Percentiles rank a stretch among this genome's conserved stretches.
Evolutionary conservation across 2,113 vertebrate species (phyloP).

Genomic region (Puffinus mauretanicus): DNA sequence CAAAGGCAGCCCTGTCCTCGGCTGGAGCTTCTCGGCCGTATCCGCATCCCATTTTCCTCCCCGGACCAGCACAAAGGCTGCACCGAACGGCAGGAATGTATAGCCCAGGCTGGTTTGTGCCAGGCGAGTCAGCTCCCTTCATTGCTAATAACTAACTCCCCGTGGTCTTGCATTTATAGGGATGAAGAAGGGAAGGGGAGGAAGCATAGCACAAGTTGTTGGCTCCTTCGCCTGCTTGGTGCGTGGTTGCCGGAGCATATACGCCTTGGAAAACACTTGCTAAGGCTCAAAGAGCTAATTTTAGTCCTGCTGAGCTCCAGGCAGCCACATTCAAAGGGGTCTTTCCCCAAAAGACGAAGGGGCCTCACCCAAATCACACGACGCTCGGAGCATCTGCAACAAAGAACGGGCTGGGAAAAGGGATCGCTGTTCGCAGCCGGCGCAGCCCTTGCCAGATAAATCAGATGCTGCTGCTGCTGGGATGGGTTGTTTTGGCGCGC

Average conservation of each 20-base stretch:
- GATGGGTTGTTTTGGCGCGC: not conserved
- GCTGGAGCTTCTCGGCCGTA: not conserved
- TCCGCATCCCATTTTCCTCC: not conserved
- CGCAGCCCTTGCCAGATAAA: not conserved
- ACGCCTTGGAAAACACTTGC: not conserved
- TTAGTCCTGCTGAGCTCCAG: not conserved
- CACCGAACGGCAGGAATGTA: not conserved
- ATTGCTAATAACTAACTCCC: not conserved
- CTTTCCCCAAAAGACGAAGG: not conserved
- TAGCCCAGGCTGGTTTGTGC: not conserved
- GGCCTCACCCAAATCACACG: not conserved
- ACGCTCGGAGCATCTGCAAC: not conserved
- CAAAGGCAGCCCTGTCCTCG: slow-evolving; percentile 38
- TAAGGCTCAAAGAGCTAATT: not conserved
- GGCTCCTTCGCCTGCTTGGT: not conserved
- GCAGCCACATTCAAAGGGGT: not conserved
- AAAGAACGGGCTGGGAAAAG: not conserved
- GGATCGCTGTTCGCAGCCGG: not conserved
- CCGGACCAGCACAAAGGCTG: not conserved
- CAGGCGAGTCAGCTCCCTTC: not conserved
- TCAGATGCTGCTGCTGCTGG: not conserved
- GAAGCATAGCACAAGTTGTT: not conserved
- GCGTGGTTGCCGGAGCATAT: not conserved
- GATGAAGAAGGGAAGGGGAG: not conserved
- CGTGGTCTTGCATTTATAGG: not conserved